phyloP scores from a whole-genome alignment of 2,113 vertebrate species.

The Empidonax alnorum region DNA sequence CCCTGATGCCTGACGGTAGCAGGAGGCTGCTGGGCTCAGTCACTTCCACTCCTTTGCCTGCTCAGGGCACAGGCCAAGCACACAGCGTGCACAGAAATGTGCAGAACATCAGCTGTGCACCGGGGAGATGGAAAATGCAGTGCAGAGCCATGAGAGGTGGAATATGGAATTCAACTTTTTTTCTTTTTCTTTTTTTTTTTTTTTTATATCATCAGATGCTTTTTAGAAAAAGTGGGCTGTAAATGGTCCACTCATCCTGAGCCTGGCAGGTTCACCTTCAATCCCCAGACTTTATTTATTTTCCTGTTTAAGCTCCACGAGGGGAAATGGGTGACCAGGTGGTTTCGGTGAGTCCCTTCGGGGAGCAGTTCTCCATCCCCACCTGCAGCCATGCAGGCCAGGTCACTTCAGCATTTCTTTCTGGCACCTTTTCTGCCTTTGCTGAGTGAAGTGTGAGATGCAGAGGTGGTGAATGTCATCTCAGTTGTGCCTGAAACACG shows the following conservation, averaged over 20 bases:
- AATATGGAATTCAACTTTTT: neutral
- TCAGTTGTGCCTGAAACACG: fast-evolving
- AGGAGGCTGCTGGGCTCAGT: neutral
- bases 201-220: neutral
- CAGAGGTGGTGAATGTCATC: neutral
- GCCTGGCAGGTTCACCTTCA: neutral
- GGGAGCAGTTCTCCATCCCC: neutral
- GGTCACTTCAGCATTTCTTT: neutral
- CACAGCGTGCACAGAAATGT: neutral
- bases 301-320: neutral
- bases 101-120: slow-evolving; percentile 42
- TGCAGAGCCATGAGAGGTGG: neutral
- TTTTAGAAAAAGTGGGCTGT: neutral
- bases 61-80: neutral
- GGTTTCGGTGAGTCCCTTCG: neutral
- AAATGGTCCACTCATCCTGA: neutral
- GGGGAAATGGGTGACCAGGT: neutral
- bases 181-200: neutral
- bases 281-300: neutral
- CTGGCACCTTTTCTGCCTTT: neutral
- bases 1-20: neutral
- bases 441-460: neutral
- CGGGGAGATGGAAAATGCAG: slow-evolving; percentile 16
- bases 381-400: fast-evolving
- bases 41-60: neutral